phyloP scores from a whole-genome alignment of 2,888 invertebrate genomes.

The Sussaba pulchella region DNA sequence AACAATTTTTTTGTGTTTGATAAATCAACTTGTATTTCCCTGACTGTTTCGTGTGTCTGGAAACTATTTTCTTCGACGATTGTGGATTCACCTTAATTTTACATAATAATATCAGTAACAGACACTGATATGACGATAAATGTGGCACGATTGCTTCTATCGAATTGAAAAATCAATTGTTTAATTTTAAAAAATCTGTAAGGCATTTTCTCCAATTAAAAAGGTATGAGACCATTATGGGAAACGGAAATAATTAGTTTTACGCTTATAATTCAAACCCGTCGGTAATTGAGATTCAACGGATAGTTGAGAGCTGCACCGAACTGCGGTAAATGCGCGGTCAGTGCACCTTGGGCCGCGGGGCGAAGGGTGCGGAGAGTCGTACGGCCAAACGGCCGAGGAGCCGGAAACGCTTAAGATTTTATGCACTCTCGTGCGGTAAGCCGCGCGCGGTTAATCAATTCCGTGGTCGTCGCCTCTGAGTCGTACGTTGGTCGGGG shows the following conservation, averaged over 20 bases:
- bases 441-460: constrained; percentile 51
- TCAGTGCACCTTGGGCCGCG: background rate
- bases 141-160: too few relatives aligned
- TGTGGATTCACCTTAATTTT: too few relatives aligned
- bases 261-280: background rate
- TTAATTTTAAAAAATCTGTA: too few relatives aligned
- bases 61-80: too few relatives aligned
- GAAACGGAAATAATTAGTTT: background rate
- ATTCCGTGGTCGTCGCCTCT: constrained; percentile 42
- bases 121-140: too few relatives aligned
- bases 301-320: background rate
- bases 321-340: background rate
- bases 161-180: too few relatives aligned
- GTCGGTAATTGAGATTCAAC: background rate
- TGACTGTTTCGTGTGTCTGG: too few relatives aligned
- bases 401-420: constrained; percentile 49
- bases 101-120: too few relatives aligned
- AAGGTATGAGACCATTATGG: background rate
- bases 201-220: too few relatives aligned
- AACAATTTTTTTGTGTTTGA: too few relatives aligned
- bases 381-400: background rate
- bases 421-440: constrained; percentile 54
- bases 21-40: too few relatives aligned
- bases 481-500: constrained; percentile 33
- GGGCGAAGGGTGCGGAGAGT: background rate